Conservation (phyloP, 2,888 invertebrate genomes). For the Odontocolon sp. region DNA sequence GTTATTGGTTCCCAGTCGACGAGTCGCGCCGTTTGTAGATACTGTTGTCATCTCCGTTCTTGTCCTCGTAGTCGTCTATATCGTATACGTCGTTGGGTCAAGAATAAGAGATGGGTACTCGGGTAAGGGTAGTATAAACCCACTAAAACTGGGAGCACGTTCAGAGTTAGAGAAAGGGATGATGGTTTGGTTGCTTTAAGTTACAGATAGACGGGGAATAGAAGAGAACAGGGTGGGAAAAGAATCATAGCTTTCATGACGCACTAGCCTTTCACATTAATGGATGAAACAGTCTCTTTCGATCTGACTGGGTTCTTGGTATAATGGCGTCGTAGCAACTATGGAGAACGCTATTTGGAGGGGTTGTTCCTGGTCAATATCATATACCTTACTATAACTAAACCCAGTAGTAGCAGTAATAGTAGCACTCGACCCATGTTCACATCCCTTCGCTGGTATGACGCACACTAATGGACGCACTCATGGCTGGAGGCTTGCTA, state of each 20-base stretch:
- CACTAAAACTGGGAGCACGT: neutral
- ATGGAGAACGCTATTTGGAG: neutral
- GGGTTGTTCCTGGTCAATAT: constrained; percentile 6
- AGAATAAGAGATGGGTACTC: neutral
- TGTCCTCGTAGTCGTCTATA: neutral
- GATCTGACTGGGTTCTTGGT: no score
- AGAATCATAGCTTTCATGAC: neutral
- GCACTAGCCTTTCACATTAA: neutral
- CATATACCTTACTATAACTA: neutral
- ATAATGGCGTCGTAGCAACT: neutral
- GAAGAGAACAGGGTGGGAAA: neutral
- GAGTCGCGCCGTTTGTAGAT: no score
- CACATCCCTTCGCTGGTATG: neutral
- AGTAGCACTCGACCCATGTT: neutral
- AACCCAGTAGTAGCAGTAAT: neutral
- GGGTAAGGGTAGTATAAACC: neutral
- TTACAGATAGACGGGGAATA: no score
- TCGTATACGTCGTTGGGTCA: neutral
- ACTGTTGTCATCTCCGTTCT: neutral
- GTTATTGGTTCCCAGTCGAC: neutral
- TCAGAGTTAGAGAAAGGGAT: neutral
- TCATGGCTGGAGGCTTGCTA: neutral
- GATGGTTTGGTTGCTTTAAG: neutral
- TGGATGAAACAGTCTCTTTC: neutral
- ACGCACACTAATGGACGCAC: neutral